Conservation (phyloP, 1,140 invertebrate genomes). For the Oncopeltus fasciatus region DNA sequence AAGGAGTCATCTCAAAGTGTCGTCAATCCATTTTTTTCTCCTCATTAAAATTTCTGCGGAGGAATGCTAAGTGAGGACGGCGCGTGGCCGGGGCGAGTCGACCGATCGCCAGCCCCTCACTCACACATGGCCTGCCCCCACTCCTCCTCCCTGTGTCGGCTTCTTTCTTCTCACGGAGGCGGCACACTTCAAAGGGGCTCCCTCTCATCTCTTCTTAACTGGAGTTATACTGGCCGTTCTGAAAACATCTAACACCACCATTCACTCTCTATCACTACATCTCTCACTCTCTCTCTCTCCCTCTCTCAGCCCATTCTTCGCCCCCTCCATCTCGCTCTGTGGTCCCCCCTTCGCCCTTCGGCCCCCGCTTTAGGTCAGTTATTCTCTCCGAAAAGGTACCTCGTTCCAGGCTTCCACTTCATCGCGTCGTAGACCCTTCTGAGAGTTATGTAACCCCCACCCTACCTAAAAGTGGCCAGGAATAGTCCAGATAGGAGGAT, state of each 20-base stretch:
- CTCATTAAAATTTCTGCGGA: neutral
- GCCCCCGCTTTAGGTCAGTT: too few species aligned
- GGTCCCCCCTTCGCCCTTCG: neutral
- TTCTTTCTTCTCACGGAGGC: neutral
- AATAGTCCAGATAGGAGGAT: too few species aligned
- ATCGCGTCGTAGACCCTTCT: too few species aligned
- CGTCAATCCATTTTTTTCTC: too few species aligned
- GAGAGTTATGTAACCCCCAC: too few species aligned
- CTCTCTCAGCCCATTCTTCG: neutral
- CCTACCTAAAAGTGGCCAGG: too few species aligned
- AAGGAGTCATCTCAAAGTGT: too few species aligned
- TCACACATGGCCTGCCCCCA: neutral
- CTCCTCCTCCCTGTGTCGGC: neutral
- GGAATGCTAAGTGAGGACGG: neutral
- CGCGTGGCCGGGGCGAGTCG: neutral
- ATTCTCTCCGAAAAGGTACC: too few species aligned
- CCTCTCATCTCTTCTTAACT: neutral
- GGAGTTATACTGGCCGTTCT: neutral
- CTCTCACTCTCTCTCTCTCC: slow-evolving; percentile 10
- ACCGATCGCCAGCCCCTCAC: neutral
- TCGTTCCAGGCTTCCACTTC: too few species aligned
- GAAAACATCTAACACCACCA: neutral
- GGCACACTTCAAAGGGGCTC: neutral
- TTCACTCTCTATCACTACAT: neutral
- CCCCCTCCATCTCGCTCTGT: neutral